Base-by-base conservation (phyloP, 2,888 invertebrate species). In the Sinodicranocentrus sp. region DNA sequence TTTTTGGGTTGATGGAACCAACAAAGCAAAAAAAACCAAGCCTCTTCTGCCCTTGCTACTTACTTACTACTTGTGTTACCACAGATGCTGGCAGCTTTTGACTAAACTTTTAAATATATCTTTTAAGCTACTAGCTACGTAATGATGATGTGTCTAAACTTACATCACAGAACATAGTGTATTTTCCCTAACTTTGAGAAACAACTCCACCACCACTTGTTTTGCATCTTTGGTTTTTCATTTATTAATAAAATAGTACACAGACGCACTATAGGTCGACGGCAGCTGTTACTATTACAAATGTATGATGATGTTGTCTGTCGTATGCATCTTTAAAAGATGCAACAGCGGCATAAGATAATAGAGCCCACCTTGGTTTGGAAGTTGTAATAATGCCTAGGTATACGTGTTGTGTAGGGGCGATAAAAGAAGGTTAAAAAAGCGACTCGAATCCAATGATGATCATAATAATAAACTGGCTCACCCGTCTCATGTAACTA, bases 301-400 rank as follows among this genome's bases (percentile, higher is more conserved):
- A 52, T 52, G 52, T 2, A 17, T 19, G 8, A 17, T 48, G 48
- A 48, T 48, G 48, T n/a, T 15, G 48, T 52, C 2, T n/a, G n/a
- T n/a, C 33, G 33, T 33, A 33, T 33, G 3, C 33, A 33, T 33
- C 33, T 33, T 10, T 3, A 33, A 48, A 5, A 48, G 48, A 48
- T 48, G 13, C 6, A 48, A n/a, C 10, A 48, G 48, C 48, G 48
- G 48, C 48, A n/a, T 3, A n/a, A 3, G 48, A 48, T 13, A n/a
- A 48, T n/a, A 65, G 39, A 76, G 77, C 77, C 77, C 77, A 77
- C 77, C 77, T 77, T 77, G 77, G 59, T 28, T 77, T 68, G 61
- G 1, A 19, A n/a, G n/a, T 48, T 39, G 39, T 39, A 39, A 48
- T 48, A 15, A 15, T 48, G 21, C 10, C 10, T 48, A n/a, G 48